Base-by-base conservation (phyloP, 1,140 invertebrate genomes). In the Phortica variegata region DNA sequence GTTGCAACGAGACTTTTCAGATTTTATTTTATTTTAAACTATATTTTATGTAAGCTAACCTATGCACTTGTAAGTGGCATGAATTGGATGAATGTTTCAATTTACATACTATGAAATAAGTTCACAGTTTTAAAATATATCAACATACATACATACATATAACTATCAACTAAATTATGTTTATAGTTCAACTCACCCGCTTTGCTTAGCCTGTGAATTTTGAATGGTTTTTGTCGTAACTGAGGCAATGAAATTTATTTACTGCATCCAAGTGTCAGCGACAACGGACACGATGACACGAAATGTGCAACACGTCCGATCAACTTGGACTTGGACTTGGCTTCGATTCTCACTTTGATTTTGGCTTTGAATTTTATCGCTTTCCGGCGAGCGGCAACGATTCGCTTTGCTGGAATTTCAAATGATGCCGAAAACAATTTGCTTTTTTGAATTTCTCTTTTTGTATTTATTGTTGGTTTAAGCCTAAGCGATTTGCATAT, bases 181-280 rank as follows among this genome's bases (percentile, higher is more conserved):
- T 6, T 39, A 33, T 33, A 15, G 7, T 15, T 18, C 15, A 23
- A 54, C 70, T 73, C 38, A 73, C 70, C 70, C 54, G 65, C 52
- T 65, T 73, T 73, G 70, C 65, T 73, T 73, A 73, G 49, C 56
- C 61, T 66, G 63, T 73, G 65, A 73, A 73, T 73, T 73, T 73
- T 73, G 70, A 73, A 63, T 70, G 70, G 54, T 73, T 73, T 70
- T 49, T 47, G 19, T 51, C 44, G 49, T 47, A 51, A 52, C 41
- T 44, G 32, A 33, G 49, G 37, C 57, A 56, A 57, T 51, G 53
- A 65, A 60, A 60, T 33, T 57, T 47, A 44, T 54, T 44, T 39
- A 17, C 15, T 45, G 15, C n/a, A n/a, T n/a, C n/a, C n/a, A n/a
- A n/a, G n/a, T n/a, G n/a, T n/a, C n/a, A n/a, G n/a, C n/a, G n/a